Base-by-base conservation (phyloP, 2,888 invertebrate species). In the Actias luna region DNA sequence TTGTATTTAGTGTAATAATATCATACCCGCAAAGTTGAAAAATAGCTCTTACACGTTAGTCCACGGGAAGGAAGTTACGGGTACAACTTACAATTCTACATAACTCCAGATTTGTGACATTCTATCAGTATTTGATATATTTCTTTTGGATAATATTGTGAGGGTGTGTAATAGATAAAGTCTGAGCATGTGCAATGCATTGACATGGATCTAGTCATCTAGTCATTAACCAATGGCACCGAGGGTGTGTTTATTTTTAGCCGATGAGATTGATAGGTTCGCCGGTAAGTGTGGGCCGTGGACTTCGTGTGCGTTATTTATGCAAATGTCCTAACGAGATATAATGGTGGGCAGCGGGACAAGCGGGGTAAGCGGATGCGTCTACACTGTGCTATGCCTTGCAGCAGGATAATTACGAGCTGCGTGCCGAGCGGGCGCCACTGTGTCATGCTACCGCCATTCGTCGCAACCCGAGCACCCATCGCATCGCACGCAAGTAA, bases 281-380 rank as follows among this genome's bases (percentile, higher is more conserved):
- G 74, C 77, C 77, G 58, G 61, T 67, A 76, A 77, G 86, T 84
- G 87, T 83, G 83, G 85, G 84, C 80, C 70, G 83, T 74, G 79
- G 79, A 78, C 79, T 80, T 80, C 75, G 79, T 76, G 78, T 83
- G 84, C 79, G 84, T 87, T 89, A 89, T 89, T 89, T 90, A 92
- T 92, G 92, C 89, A 91, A 92, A 92, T 90, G 85, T 80, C 83
- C 86, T 92, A 92, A 92, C 90, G 89, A 92, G 88, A 89, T 81
- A 82, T 89, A 91, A 91, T 91, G 81, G 84, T 80, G 82, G 84
- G 78, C 72, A 77, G 81, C 75, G 82, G 80, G 78, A 82, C 75
- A 72, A 77, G 81, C 75, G 82, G 80, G 78, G 83, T 75, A 80
- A 76, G 81, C 80, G 80, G 83, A 80, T 74, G 84, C 83, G 74